phyloP scores from a whole-genome alignment of 1,140 invertebrate genomes.

The Diprion similis region DNA sequence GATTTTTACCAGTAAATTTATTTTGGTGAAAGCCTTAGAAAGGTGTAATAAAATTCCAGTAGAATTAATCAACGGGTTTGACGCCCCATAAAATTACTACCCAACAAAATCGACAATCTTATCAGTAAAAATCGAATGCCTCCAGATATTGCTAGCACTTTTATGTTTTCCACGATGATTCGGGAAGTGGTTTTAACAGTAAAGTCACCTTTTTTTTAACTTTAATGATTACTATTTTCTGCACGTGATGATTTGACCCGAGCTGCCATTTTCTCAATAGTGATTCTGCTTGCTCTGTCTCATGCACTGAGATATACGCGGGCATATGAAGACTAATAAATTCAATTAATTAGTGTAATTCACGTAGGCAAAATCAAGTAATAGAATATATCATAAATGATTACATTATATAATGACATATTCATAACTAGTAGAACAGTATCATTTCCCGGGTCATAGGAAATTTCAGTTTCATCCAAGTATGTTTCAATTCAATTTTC shows the following conservation, averaged over 20 bases:
- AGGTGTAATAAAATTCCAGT: too few species aligned
- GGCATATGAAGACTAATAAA: not conserved
- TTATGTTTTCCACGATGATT: not conserved
- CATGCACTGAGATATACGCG: not conserved
- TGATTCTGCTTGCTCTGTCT: not conserved
- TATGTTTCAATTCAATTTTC: too few species aligned
- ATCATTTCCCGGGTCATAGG: not conserved
- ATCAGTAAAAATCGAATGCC: not conserved
- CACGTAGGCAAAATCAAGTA: not conserved
- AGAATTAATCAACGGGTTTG: too few species aligned
- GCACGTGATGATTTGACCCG: not conserved
- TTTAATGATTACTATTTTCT: not conserved
- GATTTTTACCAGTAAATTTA: not conserved
- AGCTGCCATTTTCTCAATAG: slow-evolving; percentile 1
- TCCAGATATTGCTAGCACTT: not conserved
- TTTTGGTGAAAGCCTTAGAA: too few species aligned
- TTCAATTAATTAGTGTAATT: not conserved
- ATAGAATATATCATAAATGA: not conserved
- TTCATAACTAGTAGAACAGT: not conserved
- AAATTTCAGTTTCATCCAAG: not conserved
- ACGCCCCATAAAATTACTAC: too few species aligned
- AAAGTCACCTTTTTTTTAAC: not conserved
- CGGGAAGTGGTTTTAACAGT: not conserved
- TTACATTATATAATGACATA: not conserved
- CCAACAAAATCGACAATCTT: too few species aligned